Conservation (phyloP, 1,140 invertebrate species). For the Protaetia brevitarsis region DNA sequence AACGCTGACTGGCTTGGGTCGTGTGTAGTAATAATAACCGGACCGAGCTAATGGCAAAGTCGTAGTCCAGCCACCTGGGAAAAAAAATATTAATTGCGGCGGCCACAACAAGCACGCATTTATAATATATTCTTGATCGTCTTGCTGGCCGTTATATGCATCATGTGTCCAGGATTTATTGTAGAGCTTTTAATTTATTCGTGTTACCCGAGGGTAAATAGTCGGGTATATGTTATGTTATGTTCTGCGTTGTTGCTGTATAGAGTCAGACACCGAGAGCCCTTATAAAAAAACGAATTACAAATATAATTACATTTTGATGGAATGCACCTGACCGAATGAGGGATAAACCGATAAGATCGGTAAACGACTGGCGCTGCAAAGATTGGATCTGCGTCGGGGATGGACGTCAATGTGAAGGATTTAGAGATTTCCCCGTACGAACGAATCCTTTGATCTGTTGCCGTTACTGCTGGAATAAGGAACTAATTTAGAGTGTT, state of each 20-base stretch:
- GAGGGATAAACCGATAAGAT: constrained; percentile 22
- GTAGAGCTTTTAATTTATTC: constrained; percentile 47
- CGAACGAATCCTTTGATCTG: too few species aligned
- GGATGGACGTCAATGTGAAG: not conserved
- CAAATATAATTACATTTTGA: constrained; percentile 43
- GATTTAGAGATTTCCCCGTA: not conserved
- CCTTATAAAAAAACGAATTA: constrained; percentile 39
- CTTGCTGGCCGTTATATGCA: constrained; percentile 34
- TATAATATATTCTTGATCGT: constrained; percentile 42
- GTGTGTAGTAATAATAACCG: constrained; percentile 24
- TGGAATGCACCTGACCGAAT: constrained; percentile 38
- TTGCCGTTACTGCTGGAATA: too few species aligned
- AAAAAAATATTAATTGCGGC: constrained; percentile 41
- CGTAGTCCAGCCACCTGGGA: constrained; percentile 35
- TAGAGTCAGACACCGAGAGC: constrained; percentile 30
- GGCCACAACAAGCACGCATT: constrained; percentile 36
- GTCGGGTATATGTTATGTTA: constrained; percentile 36
- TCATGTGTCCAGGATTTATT: constrained; percentile 44
- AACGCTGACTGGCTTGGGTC: constrained; percentile 23
- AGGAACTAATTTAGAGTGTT: too few species aligned
- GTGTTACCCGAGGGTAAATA: constrained; percentile 37
- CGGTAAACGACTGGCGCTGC: not conserved
- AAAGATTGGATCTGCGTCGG: not conserved
- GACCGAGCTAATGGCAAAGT: constrained; percentile 37
- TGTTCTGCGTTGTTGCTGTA: not conserved